Conservation (phyloP, 2,888 invertebrate genomes). For the Zygogramma bicolorata region DNA sequence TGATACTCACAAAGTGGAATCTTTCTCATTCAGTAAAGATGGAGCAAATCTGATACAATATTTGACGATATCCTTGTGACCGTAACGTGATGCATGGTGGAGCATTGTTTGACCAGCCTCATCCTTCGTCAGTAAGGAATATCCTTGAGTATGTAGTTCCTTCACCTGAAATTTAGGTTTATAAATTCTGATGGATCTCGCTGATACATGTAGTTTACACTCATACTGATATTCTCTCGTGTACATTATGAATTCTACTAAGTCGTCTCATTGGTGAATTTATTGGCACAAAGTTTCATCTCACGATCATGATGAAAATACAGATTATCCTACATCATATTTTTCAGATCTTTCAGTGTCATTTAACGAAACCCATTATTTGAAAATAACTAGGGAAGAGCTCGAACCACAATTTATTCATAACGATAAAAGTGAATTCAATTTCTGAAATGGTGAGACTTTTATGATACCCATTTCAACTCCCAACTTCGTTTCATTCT, state of each 20-base stretch:
- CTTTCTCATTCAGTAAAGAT: constrained; percentile 86
- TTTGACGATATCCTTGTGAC: constrained; percentile 90
- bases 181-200: no score
- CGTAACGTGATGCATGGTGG: constrained; percentile 89
- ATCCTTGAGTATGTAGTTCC: constrained; percentile 86
- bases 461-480: neutral
- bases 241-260: no score
- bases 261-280: no score
- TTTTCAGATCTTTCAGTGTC: no score
- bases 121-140: constrained; percentile 86
- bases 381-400: no score
- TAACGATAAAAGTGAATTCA: neutral
- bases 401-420: neutral
- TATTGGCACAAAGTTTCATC: no score
- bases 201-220: no score
- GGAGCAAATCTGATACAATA: constrained; percentile 90
- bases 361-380: no score
- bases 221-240: no score
- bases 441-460: neutral
- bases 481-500: neutral
- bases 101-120: constrained; percentile 89
- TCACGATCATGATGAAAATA: no score
- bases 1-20: constrained; percentile 82
- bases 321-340: no score
- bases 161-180: constrained; percentile 73